Evolutionary conservation across 2,797 vertebrate species (phyloP), one percentile per base, ranked within the genome.

Genomic region (Pseudomugil tenellus): DNA sequence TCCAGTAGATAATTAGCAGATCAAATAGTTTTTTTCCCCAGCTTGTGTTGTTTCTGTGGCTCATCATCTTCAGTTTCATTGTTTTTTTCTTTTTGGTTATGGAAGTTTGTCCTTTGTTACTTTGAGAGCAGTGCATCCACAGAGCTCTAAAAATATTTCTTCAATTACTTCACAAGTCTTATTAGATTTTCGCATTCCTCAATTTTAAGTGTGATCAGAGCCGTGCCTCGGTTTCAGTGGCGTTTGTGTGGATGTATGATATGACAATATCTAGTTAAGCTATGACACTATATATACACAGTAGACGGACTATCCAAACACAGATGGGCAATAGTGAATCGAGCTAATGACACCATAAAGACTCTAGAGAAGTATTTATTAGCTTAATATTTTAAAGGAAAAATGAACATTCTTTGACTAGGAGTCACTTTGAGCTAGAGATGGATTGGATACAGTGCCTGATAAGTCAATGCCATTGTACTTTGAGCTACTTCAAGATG

Each of bases 1-100:
- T n/a, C 19, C 41, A 46, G 41, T 7, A 76, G 62, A 82, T 86
- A 81, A 84, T 86, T 58, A 81, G 63, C 41, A 62, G 70, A 82
- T 79, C 70, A 77, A 77, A 75, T 39, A 57, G 41, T 32, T 72
- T 78, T 77, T 32, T 32, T 32, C 72, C 79, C 76, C 69, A 67
- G 67, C 59, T 74, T 70, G 49, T 53, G 69, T 17, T 58, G 48
- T 21, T 31, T 19, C 7, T 54, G 37, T 67, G 58, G 34, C 54
- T 37, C 60, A 35, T 62, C 56, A 65, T 74, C 59, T 76, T 57
- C 41, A 58, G 34, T 76, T 58, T 7, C 23, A 63, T 70, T 14
- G 62, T 54, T 59, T 58, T 49, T 70, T 72, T 74, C 32, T 35
- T 66, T 67, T 72, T 67, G 68, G 25, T 56, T 67, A 63, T 70